Conservation (phyloP, 2,797 vertebrate genomes). For the Xenentodon cancila region DNA sequence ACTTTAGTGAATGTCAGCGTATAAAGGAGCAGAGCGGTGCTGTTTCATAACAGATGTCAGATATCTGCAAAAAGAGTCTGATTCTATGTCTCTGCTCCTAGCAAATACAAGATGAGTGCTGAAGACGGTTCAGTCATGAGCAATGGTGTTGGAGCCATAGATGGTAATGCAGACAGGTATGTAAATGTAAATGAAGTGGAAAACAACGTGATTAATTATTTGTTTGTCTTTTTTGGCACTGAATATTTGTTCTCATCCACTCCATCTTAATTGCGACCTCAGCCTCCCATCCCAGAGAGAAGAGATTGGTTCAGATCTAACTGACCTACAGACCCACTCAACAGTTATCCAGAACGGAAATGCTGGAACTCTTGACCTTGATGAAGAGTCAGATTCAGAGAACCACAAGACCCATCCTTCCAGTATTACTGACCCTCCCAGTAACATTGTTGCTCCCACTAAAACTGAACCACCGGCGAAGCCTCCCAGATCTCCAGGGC, state of each 20-base stretch:
- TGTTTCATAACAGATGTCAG: constrained; percentile 28
- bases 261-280: neutral
- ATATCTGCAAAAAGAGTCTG: constrained; percentile 15
- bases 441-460: neutral
- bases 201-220: neutral
- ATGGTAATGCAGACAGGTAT: constrained; percentile 62
- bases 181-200: constrained; percentile 12
- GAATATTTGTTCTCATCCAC: neutral
- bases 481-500: constrained; percentile 5
- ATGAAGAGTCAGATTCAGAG: neutral
- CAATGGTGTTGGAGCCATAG: constrained; percentile 36
- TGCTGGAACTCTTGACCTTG: constrained; percentile 1
- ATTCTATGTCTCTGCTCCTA: constrained; percentile 41
- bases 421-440: no score
- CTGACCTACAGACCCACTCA: constrained; percentile 18
- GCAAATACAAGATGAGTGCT: constrained; percentile 62
- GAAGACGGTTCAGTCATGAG: constrained; percentile 26
- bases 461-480: neutral
- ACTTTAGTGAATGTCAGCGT: constrained; percentile 34
- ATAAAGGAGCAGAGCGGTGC: constrained; percentile 49
- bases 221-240: neutral
- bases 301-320: constrained; percentile 13
- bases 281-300: constrained; percentile 29
- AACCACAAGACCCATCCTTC: no score
- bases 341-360: constrained; percentile 27